phyloP scores from a whole-genome alignment of 2,797 vertebrate genomes.

The Chrysolophus pictus region DNA sequence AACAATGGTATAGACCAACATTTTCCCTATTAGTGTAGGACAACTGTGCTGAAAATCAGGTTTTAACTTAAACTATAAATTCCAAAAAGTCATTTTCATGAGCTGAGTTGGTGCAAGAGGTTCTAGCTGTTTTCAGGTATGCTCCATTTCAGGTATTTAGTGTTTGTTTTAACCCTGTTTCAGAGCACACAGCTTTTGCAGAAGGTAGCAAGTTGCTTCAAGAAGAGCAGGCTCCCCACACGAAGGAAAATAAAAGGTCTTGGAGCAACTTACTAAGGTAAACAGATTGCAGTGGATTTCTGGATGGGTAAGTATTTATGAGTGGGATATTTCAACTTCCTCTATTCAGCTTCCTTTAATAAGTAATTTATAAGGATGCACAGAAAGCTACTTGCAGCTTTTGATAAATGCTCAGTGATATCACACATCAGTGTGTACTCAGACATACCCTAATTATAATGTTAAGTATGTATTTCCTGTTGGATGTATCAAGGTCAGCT shows the following conservation, averaged over 20 bases:
- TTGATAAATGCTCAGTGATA: not conserved
- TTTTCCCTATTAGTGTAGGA: not conserved
- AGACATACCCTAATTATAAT: not conserved
- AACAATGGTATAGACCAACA: not conserved
- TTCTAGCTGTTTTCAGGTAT: not conserved
- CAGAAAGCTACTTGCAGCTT: not conserved
- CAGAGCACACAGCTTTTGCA: conserved; percentile 26
- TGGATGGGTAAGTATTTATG: conserved; percentile 74
- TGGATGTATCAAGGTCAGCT: not conserved
- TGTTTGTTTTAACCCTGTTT: conserved; percentile 40
- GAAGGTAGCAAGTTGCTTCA: not conserved
- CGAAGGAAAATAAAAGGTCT: conserved; percentile 7
- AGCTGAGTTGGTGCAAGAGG: not conserved
- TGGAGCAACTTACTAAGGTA: conserved; percentile 62
- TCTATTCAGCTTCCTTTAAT: not conserved
- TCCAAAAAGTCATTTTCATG: not conserved
- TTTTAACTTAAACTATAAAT: not conserved
- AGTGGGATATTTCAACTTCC: not conserved
- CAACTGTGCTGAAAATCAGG: not conserved
- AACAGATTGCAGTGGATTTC: conserved; percentile 69
- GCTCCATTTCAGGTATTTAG: not conserved
- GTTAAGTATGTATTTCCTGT: not conserved
- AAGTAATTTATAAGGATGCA: not conserved
- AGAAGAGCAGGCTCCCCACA: not conserved
- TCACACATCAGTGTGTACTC: not conserved